A percentile compares a stretch with the other conserved stretches of the same genome.
Evolutionary conservation across 2,888 invertebrate species (phyloP).

Genomic region (Calephelis perditalis): DNA sequence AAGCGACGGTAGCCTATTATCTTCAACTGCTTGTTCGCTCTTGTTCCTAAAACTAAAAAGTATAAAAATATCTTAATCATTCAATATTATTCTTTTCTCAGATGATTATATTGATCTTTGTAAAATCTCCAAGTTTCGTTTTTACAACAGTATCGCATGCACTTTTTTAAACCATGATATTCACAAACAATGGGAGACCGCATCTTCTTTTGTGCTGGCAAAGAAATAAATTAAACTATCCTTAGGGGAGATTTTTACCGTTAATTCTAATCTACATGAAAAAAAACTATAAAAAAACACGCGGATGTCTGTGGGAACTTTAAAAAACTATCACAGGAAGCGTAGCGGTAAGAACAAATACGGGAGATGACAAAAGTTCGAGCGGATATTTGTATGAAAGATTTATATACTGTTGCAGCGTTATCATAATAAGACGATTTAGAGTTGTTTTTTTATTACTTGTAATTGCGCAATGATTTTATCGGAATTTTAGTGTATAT

Average conservation of each 20-base stretch:
- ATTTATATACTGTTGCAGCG: conserved; percentile 44
- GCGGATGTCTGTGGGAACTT: conserved; percentile 67
- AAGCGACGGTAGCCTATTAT: too few species aligned
- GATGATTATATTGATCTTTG: conserved; percentile 4
- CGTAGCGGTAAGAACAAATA: conserved; percentile 64
- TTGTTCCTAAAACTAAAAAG: too few species aligned
- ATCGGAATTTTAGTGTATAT: too few species aligned
- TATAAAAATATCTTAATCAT: too few species aligned
- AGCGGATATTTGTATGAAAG: conserved; percentile 62
- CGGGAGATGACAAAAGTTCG: conserved; percentile 60
- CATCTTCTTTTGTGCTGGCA: conserved; percentile 60
- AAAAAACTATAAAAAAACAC: conserved; percentile 55
- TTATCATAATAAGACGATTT: conserved; percentile 16
- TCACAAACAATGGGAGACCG: conserved; percentile 61
- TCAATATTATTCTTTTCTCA: background rate
- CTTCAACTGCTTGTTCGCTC: too few species aligned
- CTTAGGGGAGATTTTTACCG: conserved; percentile 74
- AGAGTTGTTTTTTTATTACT: conserved; percentile 10
- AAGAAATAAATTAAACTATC: conserved; percentile 75
- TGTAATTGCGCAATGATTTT: background rate
- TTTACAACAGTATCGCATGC: conserved; percentile 25
- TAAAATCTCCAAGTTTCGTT: conserved; percentile 2
- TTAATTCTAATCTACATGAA: conserved; percentile 65
- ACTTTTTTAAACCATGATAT: conserved; percentile 48
- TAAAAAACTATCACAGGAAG: conserved; percentile 68